Conservation (phyloP, 2,888 invertebrate species). For the Epistrophe grossulariae region DNA sequence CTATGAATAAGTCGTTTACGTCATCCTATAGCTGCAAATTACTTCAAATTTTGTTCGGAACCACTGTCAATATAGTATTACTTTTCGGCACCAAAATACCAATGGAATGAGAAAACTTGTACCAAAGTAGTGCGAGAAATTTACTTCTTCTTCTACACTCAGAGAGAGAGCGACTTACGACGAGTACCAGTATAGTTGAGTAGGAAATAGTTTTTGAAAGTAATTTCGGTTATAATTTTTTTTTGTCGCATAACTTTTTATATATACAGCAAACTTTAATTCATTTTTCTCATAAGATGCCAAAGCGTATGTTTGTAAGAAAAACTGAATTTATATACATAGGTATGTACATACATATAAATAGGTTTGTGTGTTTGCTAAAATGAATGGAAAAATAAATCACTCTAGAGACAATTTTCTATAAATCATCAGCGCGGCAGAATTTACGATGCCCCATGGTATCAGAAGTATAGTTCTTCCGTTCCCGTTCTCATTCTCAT, state of each 20-base stretch:
- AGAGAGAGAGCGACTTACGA: constrained; percentile 8
- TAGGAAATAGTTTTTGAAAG: constrained; percentile 70
- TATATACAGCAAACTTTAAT: constrained; percentile 41
- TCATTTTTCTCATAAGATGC: constrained; percentile 41
- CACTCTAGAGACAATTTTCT: constrained; percentile 58
- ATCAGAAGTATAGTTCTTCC: constrained; percentile 4
- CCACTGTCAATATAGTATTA: constrained; percentile 52
- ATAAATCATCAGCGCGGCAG: constrained; percentile 69
- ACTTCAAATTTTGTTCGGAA: constrained; percentile 57
- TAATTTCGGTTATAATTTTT: constrained; percentile 65
- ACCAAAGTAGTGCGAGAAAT: constrained; percentile 13
- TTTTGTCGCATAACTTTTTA: constrained; percentile 61
- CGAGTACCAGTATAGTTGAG: neutral
- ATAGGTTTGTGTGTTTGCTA: constrained; percentile 17
- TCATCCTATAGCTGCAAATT: constrained; percentile 66
- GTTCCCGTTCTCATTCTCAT: neutral
- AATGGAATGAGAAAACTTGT: constrained; percentile 18
- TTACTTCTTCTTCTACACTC: constrained; percentile 5
- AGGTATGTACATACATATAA: too few species aligned
- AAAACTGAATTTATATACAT: neutral
- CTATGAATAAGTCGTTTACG: constrained; percentile 73
- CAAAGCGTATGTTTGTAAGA: constrained; percentile 32
- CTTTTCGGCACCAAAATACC: constrained; percentile 28
- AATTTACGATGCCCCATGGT: constrained; percentile 36
- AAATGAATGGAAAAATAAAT: constrained; percentile 69